phyloP scores from a whole-genome alignment of 2,113 vertebrate genomes.

The Acrocephalus kingi region DNA sequence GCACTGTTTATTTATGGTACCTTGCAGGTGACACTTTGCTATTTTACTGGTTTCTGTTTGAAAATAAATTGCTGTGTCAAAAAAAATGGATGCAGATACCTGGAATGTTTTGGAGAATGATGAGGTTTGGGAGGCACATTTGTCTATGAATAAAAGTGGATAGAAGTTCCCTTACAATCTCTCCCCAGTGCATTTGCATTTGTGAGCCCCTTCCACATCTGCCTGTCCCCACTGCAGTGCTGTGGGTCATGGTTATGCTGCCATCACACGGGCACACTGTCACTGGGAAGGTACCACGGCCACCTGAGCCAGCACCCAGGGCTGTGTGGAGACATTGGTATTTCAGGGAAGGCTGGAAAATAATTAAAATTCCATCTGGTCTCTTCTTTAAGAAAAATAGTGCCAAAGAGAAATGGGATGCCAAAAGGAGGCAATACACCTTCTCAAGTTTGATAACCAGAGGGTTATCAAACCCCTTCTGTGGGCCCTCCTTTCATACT shows the following conservation, averaged over 20 bases:
- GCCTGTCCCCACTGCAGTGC: neutral
- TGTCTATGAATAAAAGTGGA: neutral
- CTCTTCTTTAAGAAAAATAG: neutral
- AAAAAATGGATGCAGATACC: neutral
- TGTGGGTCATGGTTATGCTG: rapidly evolving
- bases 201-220: neutral
- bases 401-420: neutral
- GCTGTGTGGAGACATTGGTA: neutral
- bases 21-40: neutral
- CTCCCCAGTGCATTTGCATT: neutral
- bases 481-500: neutral
- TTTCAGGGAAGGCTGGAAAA: neutral
- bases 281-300: neutral
- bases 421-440: neutral
- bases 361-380: neutral
- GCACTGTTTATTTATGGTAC: neutral
- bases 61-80: neutral
- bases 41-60: neutral
- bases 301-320: rapidly evolving
- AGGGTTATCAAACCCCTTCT: too few species aligned
- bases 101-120: neutral
- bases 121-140: neutral
- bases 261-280: rapidly evolving
- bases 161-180: neutral
- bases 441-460: neutral